Evolutionary conservation across 2,113 vertebrate species (phyloP).

Genomic region (Chlamydotis undulata): DNA sequence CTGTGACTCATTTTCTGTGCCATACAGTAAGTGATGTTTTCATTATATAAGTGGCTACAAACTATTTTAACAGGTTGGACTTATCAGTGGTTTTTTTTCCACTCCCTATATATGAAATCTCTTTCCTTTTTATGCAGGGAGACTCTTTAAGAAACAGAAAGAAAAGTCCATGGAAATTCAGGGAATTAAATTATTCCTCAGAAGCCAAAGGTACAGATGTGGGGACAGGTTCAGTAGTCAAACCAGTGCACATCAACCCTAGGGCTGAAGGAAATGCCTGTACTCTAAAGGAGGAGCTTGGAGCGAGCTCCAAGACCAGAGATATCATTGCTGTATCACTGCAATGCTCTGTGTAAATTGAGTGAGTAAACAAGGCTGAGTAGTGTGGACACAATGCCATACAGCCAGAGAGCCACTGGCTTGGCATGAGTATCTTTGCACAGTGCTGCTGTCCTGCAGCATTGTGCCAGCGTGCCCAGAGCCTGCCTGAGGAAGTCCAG

Average conservation of each 20-base stretch:
- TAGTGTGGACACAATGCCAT: neutral
- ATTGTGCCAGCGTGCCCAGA: neutral
- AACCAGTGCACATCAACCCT: neutral
- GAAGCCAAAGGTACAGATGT: neutral
- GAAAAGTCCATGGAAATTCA: neutral
- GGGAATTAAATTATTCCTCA: neutral
- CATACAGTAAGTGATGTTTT: neutral
- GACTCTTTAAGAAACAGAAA: neutral
- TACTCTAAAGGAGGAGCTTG: neutral
- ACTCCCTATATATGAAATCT: neutral
- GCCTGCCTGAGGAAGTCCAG: neutral
- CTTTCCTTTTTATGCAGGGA: neutral
- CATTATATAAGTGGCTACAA: neutral
- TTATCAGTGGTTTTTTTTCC: accelerated
- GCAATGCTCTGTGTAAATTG: accelerated
- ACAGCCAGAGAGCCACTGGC: neutral
- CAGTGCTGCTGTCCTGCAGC: neutral
- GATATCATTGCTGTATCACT: neutral
- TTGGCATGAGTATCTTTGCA: neutral
- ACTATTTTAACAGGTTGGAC: neutral
- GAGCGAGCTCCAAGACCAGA: neutral
- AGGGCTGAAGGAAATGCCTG: neutral
- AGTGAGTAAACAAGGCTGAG: neutral
- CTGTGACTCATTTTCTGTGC: neutral
- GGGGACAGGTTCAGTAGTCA: neutral